These are phyloP conservation scores for Sebastolobus alascanus DNA, from an alignment of 2,797 vertebrate species.

Conservation along the genomic window DNA sequence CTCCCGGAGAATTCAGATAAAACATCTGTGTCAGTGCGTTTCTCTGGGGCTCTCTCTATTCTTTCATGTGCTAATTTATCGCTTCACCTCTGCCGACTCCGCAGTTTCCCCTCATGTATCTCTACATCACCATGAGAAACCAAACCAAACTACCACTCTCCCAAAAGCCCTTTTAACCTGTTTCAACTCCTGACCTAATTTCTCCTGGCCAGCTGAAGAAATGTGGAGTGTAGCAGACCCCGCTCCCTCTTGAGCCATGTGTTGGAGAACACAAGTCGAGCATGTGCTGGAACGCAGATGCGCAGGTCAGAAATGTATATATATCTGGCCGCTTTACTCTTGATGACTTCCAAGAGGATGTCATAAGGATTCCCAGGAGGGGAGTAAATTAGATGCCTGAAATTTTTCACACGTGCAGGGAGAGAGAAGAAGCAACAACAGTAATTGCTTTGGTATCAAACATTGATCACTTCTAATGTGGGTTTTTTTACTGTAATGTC, in stretches of 20 bases:
- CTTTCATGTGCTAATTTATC: conserved; percentile 54
- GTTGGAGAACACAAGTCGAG: conserved; percentile 63
- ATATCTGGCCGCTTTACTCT: conserved; percentile 73
- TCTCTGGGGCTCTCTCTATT: conserved; percentile 36
- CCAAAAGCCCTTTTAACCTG: conserved; percentile 72
- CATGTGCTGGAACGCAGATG: conserved; percentile 67
- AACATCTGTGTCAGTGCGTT: conserved; percentile 43
- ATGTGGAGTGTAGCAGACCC: conserved; percentile 61
- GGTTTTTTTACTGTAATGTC: conserved; percentile 46
- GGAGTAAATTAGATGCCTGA: conserved; percentile 66
- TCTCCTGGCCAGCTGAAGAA: conserved; percentile 74
- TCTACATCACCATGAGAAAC: conserved; percentile 58
- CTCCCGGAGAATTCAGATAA: conserved; percentile 39
- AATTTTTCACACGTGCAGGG: conserved; percentile 58
- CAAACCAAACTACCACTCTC: conserved; percentile 56
- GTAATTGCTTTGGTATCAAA: conserved; percentile 66
- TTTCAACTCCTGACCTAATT: conserved; percentile 81
- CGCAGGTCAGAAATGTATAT: conserved; percentile 67
- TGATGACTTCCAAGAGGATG: conserved; percentile 69
- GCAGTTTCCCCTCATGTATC: conserved; percentile 39
- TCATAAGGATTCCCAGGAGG: conserved; percentile 60
- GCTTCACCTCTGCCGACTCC: conserved; percentile 40
- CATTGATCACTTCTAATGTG: conserved; percentile 66
- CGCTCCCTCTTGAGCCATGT: conserved; percentile 68
- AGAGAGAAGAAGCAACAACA: conserved; percentile 26